phyloP scores from a whole-genome alignment of 2,888 invertebrate species.

The Panopea generosa region DNA sequence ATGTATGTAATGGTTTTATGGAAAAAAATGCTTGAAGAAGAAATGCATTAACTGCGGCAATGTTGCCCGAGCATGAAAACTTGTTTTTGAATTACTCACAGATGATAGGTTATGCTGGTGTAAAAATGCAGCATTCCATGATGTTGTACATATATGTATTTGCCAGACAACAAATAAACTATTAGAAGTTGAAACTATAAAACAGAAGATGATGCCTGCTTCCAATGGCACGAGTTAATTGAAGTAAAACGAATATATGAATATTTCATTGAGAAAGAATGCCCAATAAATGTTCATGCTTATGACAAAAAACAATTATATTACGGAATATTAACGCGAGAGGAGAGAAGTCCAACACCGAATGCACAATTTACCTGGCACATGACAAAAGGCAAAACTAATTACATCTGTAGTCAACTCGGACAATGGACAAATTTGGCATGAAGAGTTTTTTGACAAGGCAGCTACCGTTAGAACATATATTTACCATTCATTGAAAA shows the following conservation, averaged over 20 bases:
- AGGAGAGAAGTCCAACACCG: constrained; percentile 7
- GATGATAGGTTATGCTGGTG: constrained; percentile 13
- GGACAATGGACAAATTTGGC: constrained; percentile 4
- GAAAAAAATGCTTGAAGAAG: too few relatives aligned
- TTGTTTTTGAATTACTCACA: too few relatives aligned
- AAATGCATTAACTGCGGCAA: too few relatives aligned
- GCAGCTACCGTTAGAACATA: constrained; percentile 3
- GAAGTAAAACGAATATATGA: constrained; percentile 12
- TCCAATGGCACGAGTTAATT: constrained; percentile 15
- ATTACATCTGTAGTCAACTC: background rate
- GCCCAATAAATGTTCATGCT: constrained; percentile 14
- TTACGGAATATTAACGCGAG: background rate
- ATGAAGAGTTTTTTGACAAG: constrained; percentile 4
- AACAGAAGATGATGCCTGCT: constrained; percentile 10
- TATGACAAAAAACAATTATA: constrained; percentile 7
- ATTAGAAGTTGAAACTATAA: constrained; percentile 14
- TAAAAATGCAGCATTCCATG: constrained; percentile 13
- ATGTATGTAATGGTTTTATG: too few relatives aligned
- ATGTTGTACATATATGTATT: constrained; percentile 12
- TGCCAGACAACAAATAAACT: constrained; percentile 19
- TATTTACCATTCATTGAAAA: constrained; percentile 7
- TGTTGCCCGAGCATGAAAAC: too few relatives aligned
- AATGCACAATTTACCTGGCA: constrained; percentile 12
- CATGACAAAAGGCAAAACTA: constrained; percentile 7
- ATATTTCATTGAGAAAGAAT: constrained; percentile 18